Percentiles rank a stretch among this genome's conserved stretches.
Evolutionary conservation across 2,888 invertebrate genomes (phyloP).

Genomic region (Aproaerema taeniolella): DNA sequence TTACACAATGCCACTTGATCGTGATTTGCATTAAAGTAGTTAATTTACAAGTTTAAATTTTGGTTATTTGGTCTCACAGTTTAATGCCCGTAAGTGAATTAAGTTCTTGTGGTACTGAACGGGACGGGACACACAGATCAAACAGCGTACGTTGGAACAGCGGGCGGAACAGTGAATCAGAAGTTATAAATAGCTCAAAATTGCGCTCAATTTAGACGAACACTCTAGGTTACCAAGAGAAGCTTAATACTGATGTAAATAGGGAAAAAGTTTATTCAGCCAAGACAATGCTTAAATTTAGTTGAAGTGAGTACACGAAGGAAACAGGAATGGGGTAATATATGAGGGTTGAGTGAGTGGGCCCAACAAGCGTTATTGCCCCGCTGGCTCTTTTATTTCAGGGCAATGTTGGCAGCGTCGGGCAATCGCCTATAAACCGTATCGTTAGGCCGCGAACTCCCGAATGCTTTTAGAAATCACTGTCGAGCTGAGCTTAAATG

Average conservation of each 20-base stretch:
- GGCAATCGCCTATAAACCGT: conserved; percentile 25
- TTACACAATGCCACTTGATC: conserved; percentile 43
- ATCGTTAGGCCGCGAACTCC: conserved; percentile 23
- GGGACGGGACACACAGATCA: too few species aligned
- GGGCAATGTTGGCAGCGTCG: conserved; percentile 24
- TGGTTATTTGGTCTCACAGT: neutral
- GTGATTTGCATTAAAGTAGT: conserved; percentile 71
- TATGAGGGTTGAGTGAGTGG: conserved; percentile 21
- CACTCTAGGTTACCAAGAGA: neutral
- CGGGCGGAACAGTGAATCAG: neutral
- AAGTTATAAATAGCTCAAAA: neutral
- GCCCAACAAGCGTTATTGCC: conserved; percentile 23
- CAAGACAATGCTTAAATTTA: conserved; percentile 2
- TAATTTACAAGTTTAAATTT: conserved; percentile 54
- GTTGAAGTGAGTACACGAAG: conserved; percentile 2
- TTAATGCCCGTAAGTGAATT: too few species aligned
- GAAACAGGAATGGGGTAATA: conserved; percentile 3
- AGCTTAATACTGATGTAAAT: conserved; percentile 6
- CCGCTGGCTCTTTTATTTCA: conserved; percentile 24
- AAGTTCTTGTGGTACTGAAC: too few species aligned
- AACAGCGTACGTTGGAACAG: neutral
- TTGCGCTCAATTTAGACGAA: neutral
- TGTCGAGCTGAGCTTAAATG: too few species aligned
- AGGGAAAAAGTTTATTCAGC: conserved; percentile 5
- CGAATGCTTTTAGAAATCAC: conserved; percentile 23